A percentile compares a stretch with the other conserved stretches of the same genome.
These are phyloP conservation scores for Phataginus tricuspis DNA, from an alignment of 2,797 vertebrate species.

Conservation along the genomic window DNA sequence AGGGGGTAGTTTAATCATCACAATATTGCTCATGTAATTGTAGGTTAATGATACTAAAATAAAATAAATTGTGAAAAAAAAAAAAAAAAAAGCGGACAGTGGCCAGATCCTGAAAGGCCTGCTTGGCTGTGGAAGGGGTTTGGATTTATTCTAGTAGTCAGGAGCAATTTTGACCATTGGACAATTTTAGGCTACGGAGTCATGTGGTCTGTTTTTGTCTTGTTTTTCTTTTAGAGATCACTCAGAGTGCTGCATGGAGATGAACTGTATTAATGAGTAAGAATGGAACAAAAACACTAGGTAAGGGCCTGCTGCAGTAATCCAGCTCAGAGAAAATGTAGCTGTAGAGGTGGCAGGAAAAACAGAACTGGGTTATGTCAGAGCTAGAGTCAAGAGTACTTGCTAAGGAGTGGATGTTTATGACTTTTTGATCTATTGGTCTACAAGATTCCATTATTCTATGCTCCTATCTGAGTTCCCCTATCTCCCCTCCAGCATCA, in stretches of 20 bases:
- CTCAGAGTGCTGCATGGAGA: neutral
- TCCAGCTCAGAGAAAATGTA: no score
- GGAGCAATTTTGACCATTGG: neutral
- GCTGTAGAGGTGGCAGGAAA: rapidly evolving
- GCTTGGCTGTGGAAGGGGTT: neutral
- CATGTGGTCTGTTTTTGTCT: neutral
- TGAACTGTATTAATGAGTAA: neutral
- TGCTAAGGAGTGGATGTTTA: neutral
- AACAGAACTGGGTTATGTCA: neutral
- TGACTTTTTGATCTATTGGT: neutral
- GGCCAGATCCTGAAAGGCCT: neutral
- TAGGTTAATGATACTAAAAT: no score
- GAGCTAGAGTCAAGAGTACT: neutral
- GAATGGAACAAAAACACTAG: neutral
- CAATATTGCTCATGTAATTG: no score
- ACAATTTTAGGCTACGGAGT: neutral
- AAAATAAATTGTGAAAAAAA: no score
- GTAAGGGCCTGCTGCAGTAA: neutral
- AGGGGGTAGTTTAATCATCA: no score
- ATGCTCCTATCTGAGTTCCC: neutral
- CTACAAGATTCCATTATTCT: neutral
- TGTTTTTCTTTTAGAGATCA: neutral
- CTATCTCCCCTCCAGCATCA: neutral
- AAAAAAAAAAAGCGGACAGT: neutral
- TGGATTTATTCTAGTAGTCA: neutral